A percentile compares a stretch with the other conserved stretches of the same genome.
These are phyloP conservation scores for Punctoribates punctum DNA, from an alignment of 2,888 invertebrate species.

Conservation along the genomic window DNA sequence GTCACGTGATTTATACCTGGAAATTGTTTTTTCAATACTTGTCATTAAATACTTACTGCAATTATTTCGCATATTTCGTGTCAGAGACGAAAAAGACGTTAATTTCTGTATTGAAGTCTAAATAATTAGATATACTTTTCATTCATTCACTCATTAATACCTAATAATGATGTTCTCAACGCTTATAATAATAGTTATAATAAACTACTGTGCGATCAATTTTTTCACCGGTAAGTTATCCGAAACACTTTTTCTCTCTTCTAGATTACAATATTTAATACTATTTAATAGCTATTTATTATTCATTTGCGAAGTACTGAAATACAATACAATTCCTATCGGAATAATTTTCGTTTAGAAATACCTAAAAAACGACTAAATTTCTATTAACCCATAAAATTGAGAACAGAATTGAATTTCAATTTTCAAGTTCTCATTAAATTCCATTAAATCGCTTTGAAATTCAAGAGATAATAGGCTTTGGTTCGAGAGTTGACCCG, in stretches of 20 bases:
- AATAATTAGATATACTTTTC: slow-evolving; percentile 5
- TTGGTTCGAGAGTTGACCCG: too few species aligned
- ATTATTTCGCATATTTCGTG: neutral
- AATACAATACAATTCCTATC: neutral
- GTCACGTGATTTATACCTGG: too few species aligned
- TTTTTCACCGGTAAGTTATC: slow-evolving; percentile 2
- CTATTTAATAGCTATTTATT: neutral
- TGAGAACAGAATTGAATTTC: too few species aligned
- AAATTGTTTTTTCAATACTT: neutral
- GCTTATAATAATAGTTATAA: neutral
- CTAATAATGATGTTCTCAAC: slow-evolving; percentile 14
- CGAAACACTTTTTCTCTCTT: too few species aligned
- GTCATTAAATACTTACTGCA: neutral
- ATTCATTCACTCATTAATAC: neutral
- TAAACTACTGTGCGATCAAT: slow-evolving; percentile 13
- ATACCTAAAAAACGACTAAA: too few species aligned
- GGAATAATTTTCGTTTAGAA: neutral
- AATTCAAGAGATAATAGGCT: too few species aligned
- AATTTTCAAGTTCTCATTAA: too few species aligned
- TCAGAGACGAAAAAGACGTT: neutral
- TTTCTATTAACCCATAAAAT: too few species aligned
- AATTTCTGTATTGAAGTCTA: neutral
- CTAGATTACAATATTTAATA: neutral
- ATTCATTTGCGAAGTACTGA: neutral
- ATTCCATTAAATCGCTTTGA: too few species aligned